A percentile compares a stretch with the other conserved stretches of the same genome.
Evolutionary conservation across 2,113 vertebrate species (phyloP).

Genomic region (Hipposideros armiger): DNA sequence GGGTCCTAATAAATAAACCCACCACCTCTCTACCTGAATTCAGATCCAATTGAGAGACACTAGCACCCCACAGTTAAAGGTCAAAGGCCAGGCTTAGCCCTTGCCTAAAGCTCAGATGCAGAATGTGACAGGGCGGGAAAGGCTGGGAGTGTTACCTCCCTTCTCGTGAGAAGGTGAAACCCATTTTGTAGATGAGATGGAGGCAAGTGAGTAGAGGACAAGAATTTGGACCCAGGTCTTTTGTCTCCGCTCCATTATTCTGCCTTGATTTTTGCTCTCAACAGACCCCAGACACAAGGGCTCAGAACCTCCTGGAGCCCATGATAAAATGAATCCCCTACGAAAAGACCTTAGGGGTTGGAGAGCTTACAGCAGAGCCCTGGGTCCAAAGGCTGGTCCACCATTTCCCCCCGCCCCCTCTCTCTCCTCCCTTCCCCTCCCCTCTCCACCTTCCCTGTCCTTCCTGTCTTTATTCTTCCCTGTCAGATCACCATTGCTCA

Average conservation of each 20-base stretch:
- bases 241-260: not conserved
- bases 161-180: not conserved
- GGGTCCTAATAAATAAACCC: not conserved
- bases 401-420: no score
- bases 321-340: not conserved
- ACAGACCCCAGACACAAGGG: not conserved
- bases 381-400: not conserved
- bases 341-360: not conserved
- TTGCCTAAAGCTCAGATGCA: not conserved
- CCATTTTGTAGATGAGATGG: not conserved
- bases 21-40: not conserved
- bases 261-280: not conserved
- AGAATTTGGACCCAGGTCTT: not conserved
- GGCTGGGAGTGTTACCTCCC: not conserved
- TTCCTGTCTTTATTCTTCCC: not conserved
- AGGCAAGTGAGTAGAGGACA: not conserved
- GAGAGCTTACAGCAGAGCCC: not conserved
- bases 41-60: not conserved
- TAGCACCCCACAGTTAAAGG: not conserved
- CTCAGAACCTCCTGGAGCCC: not conserved
- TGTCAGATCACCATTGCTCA: not conserved
- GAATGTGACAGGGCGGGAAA: not conserved
- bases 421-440: not conserved
- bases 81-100: not conserved
- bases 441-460: fast-evolving